Conservation (phyloP, 2,888 invertebrate genomes). For the Galeopsomyia nigrocyanea region DNA sequence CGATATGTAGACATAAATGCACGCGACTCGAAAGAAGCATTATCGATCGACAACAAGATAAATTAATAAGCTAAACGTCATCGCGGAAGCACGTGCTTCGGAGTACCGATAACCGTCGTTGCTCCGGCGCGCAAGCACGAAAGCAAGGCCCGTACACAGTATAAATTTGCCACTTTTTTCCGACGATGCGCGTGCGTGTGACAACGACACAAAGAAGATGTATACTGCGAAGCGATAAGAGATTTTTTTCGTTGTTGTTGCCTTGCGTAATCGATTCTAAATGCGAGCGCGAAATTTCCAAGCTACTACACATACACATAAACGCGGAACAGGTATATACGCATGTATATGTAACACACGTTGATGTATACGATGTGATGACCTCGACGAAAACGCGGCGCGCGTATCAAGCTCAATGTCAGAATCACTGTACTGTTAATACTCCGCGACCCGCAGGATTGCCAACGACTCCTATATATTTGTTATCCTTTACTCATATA, state of each 20-base stretch:
- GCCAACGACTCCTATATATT: constrained; percentile 23
- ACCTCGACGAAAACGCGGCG: constrained; percentile 29
- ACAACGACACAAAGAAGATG: neutral
- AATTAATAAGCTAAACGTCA: no score
- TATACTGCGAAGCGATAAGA: neutral
- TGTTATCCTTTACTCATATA: constrained; percentile 11
- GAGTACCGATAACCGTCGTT: no score
- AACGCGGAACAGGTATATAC: no score
- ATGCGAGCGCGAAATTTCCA: constrained; percentile 38
- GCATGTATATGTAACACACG: neutral
- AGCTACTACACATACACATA: constrained; percentile 10
- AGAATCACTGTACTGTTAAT: constrained; percentile 30
- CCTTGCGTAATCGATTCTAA: constrained; percentile 42
- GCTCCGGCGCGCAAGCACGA: no score
- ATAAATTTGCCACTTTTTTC: no score
- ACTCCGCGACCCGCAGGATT: neutral
- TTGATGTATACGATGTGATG: constrained; percentile 19
- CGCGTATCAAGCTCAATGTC: constrained; percentile 38
- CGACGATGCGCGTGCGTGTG: no score
- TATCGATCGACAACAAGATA: no score
- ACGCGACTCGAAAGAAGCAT: no score
- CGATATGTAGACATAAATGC: no score
- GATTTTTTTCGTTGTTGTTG: neutral
- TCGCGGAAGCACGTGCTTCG: no score
- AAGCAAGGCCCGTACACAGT: no score